These are phyloP conservation scores for Porites lutea DNA, from an alignment of 64 coral and sea anemone genomes.

Conservation along the genomic window DNA sequence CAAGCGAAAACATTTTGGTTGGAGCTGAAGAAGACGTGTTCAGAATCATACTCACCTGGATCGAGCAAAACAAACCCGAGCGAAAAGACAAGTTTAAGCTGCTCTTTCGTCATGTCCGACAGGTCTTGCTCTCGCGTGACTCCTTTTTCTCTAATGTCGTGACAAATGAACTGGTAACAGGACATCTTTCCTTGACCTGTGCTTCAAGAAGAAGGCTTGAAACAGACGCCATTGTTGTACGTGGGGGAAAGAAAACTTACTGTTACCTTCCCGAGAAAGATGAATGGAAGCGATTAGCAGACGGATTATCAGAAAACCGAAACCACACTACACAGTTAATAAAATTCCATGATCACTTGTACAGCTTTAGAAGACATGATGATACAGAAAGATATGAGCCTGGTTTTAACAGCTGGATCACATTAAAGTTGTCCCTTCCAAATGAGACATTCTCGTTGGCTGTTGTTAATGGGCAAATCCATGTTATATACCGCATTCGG, in stretches of 20 bases:
- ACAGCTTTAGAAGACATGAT: accelerated
- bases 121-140: neutral
- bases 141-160: neutral
- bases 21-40: conserved; percentile 46
- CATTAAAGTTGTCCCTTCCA: neutral
- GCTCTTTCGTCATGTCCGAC: neutral
- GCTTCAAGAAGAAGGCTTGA: neutral
- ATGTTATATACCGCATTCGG: neutral
- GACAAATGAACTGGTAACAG: neutral
- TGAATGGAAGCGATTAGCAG: neutral
- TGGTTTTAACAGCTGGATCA: neutral
- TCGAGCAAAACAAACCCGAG: conserved; percentile 4
- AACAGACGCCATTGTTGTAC: neutral
- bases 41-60: conserved; percentile 34
- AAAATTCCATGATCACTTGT: neutral
- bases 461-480: neutral
- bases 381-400: neutral
- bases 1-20: conserved; percentile 23
- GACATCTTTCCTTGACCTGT: neutral
- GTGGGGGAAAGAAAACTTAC: neutral
- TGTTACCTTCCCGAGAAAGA: conserved; percentile 6
- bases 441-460: neutral
- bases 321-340: neutral
- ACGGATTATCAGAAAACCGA: neutral
- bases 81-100: conserved; percentile 29